These are phyloP conservation scores for Melozone crissalis DNA, from an alignment of 2,113 vertebrate genomes.

Conservation along the genomic window DNA sequence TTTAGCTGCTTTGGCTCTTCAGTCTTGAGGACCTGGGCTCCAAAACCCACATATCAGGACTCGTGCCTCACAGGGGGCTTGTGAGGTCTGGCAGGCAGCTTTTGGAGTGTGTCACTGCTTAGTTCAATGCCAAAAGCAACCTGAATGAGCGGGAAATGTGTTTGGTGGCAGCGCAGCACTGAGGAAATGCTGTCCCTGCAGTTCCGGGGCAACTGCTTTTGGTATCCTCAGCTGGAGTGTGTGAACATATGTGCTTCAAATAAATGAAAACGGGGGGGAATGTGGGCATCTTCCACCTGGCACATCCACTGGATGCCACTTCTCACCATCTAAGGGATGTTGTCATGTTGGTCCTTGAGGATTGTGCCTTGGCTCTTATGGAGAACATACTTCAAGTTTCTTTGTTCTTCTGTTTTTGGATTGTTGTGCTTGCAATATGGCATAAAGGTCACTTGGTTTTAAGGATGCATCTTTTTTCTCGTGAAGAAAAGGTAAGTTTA, in stretches of 20 bases:
- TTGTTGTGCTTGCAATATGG: neutral
- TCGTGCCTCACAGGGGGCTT: neutral
- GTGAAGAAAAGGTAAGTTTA: neutral
- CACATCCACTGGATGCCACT: neutral
- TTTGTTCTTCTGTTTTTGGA: neutral
- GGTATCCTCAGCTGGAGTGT: neutral
- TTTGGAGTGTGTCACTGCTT: neutral
- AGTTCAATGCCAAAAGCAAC: neutral
- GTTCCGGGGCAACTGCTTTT: neutral
- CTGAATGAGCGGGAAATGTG: rapidly evolving
- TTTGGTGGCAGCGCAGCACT: neutral
- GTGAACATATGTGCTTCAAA: rapidly evolving
- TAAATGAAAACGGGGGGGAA: neutral
- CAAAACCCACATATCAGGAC: neutral
- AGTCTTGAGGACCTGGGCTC: neutral
- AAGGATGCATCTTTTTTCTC: neutral
- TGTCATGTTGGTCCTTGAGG: neutral
- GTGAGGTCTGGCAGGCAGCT: neutral
- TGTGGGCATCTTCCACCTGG: neutral
- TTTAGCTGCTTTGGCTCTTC: neutral
- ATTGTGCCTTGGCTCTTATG: neutral
- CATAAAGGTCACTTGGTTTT: neutral
- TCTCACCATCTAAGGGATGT: neutral
- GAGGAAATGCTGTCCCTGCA: rapidly evolving
- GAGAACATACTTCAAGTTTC: neutral